Conservation (phyloP, 2,797 vertebrate genomes). For the Dallia pectoralis region DNA sequence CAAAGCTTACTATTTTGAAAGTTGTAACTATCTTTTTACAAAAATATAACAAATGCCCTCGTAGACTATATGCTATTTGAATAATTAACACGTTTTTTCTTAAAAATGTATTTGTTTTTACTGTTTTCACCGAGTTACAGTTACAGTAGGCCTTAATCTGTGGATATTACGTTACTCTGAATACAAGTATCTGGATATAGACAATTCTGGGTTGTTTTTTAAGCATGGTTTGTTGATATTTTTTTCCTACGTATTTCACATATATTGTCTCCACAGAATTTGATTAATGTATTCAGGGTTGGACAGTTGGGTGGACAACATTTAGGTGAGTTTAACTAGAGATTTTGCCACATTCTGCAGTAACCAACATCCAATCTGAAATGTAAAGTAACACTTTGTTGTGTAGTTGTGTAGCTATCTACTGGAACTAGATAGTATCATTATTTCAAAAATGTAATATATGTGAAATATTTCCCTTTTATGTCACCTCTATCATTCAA, state of each 20-base stretch:
- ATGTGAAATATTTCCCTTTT: too few relatives aligned
- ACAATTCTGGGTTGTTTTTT: too few relatives aligned
- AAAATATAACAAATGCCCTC: constrained; percentile 61
- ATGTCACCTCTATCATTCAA: too few relatives aligned
- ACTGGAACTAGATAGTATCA: too few relatives aligned
- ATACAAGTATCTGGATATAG: too few relatives aligned
- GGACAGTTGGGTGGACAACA: too few relatives aligned
- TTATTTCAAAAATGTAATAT: too few relatives aligned
- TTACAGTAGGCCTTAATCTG: too few relatives aligned
- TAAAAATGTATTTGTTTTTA: background rate
- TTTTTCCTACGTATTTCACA: background rate
- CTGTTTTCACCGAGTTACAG: background rate
- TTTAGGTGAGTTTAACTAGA: too few relatives aligned
- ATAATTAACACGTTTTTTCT: constrained; percentile 61
- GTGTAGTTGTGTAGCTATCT: background rate
- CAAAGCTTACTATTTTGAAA: constrained; percentile 59
- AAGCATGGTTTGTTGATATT: too few relatives aligned
- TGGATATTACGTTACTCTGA: too few relatives aligned
- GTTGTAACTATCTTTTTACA: constrained; percentile 60
- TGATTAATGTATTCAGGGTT: background rate
- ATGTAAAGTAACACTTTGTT: background rate
- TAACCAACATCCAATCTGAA: too few relatives aligned
- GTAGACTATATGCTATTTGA: constrained; percentile 73
- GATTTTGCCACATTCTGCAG: background rate
- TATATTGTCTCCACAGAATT: background rate